Evolutionary conservation across 2,888 invertebrate genomes (phyloP).

Genomic region (Caenorhabditis angaria): DNA sequence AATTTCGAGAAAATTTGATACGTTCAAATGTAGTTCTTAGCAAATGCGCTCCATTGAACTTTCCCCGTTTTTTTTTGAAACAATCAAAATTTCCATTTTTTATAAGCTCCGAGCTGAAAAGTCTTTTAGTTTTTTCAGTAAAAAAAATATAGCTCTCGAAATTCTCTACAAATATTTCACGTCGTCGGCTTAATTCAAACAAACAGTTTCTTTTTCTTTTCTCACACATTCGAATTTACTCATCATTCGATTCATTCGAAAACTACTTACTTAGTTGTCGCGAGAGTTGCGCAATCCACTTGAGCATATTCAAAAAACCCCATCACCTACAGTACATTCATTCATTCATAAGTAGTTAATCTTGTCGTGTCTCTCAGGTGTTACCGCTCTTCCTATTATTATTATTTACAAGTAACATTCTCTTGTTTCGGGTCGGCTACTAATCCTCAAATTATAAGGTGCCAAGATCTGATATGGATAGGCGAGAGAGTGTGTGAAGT

Average conservation of each 20-base stretch:
- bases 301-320: not conserved
- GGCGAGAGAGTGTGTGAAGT: not conserved
- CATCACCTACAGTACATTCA: no score
- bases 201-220: no score
- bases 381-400: not conserved
- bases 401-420: conserved; percentile 2
- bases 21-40: no score
- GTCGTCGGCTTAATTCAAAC: no score
- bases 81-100: no score
- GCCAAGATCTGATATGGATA: conserved; percentile 8
- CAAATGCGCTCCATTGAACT: no score
- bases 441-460: conserved; percentile 47
- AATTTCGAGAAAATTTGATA: no score
- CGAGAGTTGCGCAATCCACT: not conserved
- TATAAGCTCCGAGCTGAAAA: no score
- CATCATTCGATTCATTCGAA: not conserved
- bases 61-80: no score
- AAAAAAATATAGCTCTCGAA: no score
- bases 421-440: conserved; percentile 34
- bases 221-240: not conserved
- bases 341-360: conserved; percentile 9
- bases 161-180: no score
- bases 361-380: not conserved
- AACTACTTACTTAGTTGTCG: not conserved
- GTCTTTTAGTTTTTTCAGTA: no score